Evolutionary conservation across 1,140 invertebrate genomes (phyloP).

Genomic region (Bicyclus anynana): DNA sequence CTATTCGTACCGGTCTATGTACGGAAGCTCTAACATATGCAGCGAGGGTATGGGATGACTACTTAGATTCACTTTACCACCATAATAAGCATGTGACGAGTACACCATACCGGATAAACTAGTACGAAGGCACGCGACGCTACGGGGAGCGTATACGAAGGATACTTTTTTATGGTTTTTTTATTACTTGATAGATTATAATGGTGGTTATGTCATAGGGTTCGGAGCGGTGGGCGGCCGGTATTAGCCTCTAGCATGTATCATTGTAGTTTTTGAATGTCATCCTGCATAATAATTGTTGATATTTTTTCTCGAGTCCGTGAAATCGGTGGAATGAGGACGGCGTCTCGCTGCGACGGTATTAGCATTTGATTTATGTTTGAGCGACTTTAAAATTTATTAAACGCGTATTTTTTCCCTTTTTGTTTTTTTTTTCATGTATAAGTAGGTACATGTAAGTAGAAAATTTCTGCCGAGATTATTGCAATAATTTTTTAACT

Average conservation of each 20-base stretch:
- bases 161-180: constrained; percentile 35
- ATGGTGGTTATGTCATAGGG: constrained; percentile 62
- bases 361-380: not conserved
- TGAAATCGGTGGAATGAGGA: constrained; percentile 14
- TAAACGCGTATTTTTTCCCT: too few relatives aligned
- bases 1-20: constrained; percentile 38
- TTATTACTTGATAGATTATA: constrained; percentile 62
- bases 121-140: constrained; percentile 61
- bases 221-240: constrained; percentile 38
- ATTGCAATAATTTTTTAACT: too few relatives aligned
- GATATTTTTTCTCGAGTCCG: constrained; percentile 29
- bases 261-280: constrained; percentile 63
- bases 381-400: too few relatives aligned
- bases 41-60: constrained; percentile 35
- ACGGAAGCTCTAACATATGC: constrained; percentile 57
- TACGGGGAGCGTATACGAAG: constrained; percentile 43
- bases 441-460: too few relatives aligned
- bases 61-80: constrained; percentile 56
- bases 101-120: constrained; percentile 50
- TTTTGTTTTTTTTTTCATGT: too few relatives aligned
- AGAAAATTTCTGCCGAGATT: too few relatives aligned
- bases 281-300: constrained; percentile 60
- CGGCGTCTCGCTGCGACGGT: not conserved
- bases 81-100: constrained; percentile 42
- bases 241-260: constrained; percentile 49